Conservation (phyloP, 92 coral and sea anemone genomes). For the Palythoa grandis region DNA sequence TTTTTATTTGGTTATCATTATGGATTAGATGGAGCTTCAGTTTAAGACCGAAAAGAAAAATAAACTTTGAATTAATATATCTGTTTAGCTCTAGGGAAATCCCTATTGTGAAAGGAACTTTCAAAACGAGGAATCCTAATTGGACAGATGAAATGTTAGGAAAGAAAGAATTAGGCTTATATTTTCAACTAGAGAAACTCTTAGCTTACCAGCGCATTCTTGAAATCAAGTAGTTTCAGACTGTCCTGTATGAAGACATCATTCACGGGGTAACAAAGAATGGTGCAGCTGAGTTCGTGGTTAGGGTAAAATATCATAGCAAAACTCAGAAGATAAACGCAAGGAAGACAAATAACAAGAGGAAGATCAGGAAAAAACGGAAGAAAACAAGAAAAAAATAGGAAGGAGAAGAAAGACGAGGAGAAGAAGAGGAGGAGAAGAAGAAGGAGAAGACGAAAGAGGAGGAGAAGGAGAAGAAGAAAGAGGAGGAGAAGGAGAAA, state of each 20-base stretch:
- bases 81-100: too few species aligned
- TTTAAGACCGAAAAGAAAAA: too few species aligned
- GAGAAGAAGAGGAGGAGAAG: too few species aligned
- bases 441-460: too few species aligned
- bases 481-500: neutral
- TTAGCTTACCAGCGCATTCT: slow-evolving; percentile 70
- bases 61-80: too few species aligned
- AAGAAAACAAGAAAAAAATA: neutral
- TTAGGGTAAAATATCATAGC: neutral
- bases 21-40: too few species aligned
- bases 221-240: slow-evolving; percentile 63
- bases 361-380: too few species aligned
- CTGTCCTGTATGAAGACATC: slow-evolving; percentile 87
- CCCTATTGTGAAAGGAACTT: too few species aligned
- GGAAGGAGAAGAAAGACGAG: neutral
- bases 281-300: neutral
- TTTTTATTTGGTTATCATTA: too few species aligned
- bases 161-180: neutral
- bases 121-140: neutral
- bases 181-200: neutral
- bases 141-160: neutral
- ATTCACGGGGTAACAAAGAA: slow-evolving; percentile 73
- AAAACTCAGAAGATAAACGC: too few species aligned
- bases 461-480: neutral
- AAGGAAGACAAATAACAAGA: too few species aligned